Evolutionary conservation across 2,797 vertebrate species (phyloP), one percentile per base, ranked within the genome.

Genomic region (Salarias fasciatus): DNA sequence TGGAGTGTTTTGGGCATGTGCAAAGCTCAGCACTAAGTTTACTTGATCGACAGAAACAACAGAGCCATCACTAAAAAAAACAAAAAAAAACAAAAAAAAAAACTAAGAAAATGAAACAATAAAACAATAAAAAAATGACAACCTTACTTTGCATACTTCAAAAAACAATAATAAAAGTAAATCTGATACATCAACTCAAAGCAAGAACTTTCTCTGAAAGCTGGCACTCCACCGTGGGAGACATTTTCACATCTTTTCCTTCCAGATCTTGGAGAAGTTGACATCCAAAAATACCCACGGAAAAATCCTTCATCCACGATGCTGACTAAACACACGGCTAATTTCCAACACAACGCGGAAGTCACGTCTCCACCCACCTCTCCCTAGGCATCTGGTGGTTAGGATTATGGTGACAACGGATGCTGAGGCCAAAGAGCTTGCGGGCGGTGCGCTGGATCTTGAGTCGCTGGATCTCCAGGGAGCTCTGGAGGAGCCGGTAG

Each of bases 321-420:
- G n/a, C 36, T 29, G 40, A 65, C 33, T 6, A 53, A 65, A 69
- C 53, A 29, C 50, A 53, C 57, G 64, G 59, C 15, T 43, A 31
- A 73, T 75, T 57, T 48, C 38, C 48, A 35, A 51, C 30, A 49
- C 0, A 45, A 41, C 31, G 29, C 6, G 3, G 36, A 75, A 70
- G 70, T 77, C 28, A 5, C 33, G 36, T 35, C 33, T 35, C 33
- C 80, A 73, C 85, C 70, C 90, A 99, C 98, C 98, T 98, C 92
- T 99, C 97, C 93, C 96, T 93, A 85, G 97, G 97, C 93, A 97
- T 95, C 93, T 99, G 98, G 92, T 99, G 97, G 93, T 95, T 98
- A 52, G 98, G 97, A 53, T 99, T 99, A 92, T 99, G 97, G 84
- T 95, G 95, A 82, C 98, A 99, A 42, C 97, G 96, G 83, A 99